Percentiles rank a stretch among this genome's conserved stretches.
Evolutionary conservation across 1,140 invertebrate species (phyloP).

Genomic region (Daktulosphaira vitifoliae): DNA sequence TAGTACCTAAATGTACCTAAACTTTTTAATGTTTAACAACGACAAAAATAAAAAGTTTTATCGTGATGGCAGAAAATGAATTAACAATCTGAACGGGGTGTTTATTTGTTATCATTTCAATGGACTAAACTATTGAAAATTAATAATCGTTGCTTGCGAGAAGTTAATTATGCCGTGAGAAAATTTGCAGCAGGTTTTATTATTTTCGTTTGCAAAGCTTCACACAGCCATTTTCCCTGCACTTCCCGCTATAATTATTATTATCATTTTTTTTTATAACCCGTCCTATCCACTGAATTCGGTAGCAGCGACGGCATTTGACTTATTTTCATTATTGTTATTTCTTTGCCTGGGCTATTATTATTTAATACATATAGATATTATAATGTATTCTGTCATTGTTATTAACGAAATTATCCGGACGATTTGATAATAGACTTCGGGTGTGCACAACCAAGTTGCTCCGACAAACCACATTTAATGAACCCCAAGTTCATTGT

Average conservation of each 20-base stretch:
- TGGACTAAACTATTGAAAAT: no score
- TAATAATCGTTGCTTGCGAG: no score
- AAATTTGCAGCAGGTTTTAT: conserved; percentile 17
- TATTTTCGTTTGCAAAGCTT: not conserved
- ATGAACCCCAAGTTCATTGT: conserved; percentile 31
- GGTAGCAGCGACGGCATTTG: no score
- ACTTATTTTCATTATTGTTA: not conserved
- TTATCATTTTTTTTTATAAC: not conserved
- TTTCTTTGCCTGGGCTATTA: not conserved
- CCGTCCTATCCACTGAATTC: not conserved
- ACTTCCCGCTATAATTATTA: conserved; percentile 9
- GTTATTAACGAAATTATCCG: conserved; percentile 34
- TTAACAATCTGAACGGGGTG: no score
- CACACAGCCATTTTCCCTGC: not conserved
- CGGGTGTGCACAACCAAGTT: conserved; percentile 7
- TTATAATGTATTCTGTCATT: conserved; percentile 20
- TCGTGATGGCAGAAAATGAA: no score
- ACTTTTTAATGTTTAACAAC: no score
- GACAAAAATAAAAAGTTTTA: no score
- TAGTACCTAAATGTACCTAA: no score
- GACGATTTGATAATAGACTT: conserved; percentile 33
- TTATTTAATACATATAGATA: conserved; percentile 5
- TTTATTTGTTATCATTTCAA: no score
- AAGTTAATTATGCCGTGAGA: conserved; percentile 26
- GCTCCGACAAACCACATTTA: conserved; percentile 30